Evolutionary conservation across 2,113 vertebrate genomes (phyloP).

Genomic region (Ceuthmochares aereus): DNA sequence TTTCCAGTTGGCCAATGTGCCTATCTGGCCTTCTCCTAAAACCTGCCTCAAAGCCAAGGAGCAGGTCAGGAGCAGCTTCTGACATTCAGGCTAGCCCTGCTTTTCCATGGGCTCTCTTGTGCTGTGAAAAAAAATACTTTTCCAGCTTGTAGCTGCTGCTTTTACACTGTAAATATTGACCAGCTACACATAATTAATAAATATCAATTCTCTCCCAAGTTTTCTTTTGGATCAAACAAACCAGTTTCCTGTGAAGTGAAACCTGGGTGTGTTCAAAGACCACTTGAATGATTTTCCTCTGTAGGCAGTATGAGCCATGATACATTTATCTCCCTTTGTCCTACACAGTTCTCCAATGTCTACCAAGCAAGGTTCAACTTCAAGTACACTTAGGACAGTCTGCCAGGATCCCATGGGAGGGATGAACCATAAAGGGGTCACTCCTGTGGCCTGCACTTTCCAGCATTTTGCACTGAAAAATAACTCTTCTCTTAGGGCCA

Average conservation of each 20-base stretch:
- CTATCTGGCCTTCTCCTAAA: neutral
- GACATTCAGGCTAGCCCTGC: neutral
- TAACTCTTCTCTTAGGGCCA: neutral
- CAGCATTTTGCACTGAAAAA: neutral
- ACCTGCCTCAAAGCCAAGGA: neutral
- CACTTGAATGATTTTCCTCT: neutral
- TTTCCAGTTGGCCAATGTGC: neutral
- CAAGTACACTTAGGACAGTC: neutral
- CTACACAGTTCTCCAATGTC: rapidly evolving
- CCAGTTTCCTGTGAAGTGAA: neutral
- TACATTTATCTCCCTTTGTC: neutral
- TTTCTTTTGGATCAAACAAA: neutral
- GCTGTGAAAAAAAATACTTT: neutral
- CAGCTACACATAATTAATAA: neutral
- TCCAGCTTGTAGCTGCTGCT: neutral
- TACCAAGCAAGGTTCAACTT: neutral
- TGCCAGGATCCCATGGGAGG: neutral
- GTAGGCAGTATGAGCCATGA: no score
- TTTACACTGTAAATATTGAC: neutral
- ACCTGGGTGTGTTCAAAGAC: neutral
- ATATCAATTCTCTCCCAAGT: neutral
- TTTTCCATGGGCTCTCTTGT: neutral
- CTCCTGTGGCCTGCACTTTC: neutral
- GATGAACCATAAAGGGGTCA: neutral
- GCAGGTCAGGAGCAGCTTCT: neutral